A percentile compares a stretch with the other conserved stretches of the same genome.
Conservation (phyloP, 2,888 invertebrate genomes). For the Cephus nigrinus region DNA sequence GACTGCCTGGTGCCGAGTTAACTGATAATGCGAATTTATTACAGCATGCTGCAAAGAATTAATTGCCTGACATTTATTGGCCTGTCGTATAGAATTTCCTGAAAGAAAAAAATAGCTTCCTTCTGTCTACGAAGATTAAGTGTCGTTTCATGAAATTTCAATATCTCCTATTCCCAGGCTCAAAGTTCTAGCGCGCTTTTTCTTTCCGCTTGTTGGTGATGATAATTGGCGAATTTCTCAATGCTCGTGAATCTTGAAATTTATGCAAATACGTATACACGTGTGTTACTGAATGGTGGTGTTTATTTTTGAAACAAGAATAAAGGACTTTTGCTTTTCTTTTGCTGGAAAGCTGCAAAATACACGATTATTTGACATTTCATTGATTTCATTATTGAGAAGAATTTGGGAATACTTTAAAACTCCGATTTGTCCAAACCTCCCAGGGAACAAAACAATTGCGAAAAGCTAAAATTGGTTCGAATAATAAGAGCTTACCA, state of each 20-base stretch:
- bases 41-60: background rate
- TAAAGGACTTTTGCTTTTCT: background rate
- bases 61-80: constrained; percentile 3
- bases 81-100: background rate
- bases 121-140: background rate
- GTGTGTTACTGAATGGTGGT: background rate
- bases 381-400: background rate
- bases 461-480: background rate
- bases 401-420: background rate
- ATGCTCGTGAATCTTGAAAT: background rate
- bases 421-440: no score
- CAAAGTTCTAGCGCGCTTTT: background rate
- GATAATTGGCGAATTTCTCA: background rate
- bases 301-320: background rate
- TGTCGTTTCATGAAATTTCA: background rate
- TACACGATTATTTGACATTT: background rate
- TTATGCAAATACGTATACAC: no score
- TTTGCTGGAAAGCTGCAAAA: background rate
- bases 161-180: background rate
- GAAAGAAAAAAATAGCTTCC: background rate
- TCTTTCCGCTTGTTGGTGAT: background rate
- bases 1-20: constrained; percentile 23
- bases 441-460: no score
- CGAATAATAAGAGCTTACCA: background rate
- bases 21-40: constrained; percentile 10